Conservation (phyloP, 2,888 invertebrate genomes). For the Biston stratarius region DNA sequence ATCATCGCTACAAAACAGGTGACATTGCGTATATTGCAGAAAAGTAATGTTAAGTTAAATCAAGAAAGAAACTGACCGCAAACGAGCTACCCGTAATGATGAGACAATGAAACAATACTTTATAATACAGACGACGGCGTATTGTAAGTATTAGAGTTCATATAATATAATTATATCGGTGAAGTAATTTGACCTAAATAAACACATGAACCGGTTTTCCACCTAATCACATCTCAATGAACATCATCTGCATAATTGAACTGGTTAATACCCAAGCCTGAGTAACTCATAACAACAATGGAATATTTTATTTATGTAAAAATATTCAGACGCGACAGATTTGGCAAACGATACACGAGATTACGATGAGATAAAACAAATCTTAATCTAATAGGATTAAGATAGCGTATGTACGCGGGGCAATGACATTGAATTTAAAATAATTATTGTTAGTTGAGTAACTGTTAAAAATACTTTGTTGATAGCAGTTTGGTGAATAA, state of each 20-base stretch:
- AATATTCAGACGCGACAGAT: conserved; percentile 17
- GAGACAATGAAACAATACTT: neutral
- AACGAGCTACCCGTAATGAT: no score
- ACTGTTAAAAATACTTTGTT: neutral
- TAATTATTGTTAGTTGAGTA: neutral
- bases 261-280: conserved; percentile 10
- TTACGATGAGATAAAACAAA: conserved; percentile 13
- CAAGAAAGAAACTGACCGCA: no score
- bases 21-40: no score
- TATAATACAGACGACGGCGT: neutral
- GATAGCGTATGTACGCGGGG: conserved; percentile 9
- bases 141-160: neutral
- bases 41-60: no score
- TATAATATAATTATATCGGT: neutral
- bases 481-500: neutral
- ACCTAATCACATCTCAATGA: conserved; percentile 17
- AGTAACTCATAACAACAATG: conserved; percentile 18
- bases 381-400: conserved; percentile 3
- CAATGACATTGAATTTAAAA: conserved; percentile 19
- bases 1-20: no score
- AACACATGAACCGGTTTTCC: conserved; percentile 25
- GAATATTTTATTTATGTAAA: conserved; percentile 19
- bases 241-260: conserved; percentile 15
- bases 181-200: conserved; percentile 21
- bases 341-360: conserved; percentile 16